Evolutionary conservation across 2,797 vertebrate genomes (phyloP).

Genomic region (Mus minutoides): DNA sequence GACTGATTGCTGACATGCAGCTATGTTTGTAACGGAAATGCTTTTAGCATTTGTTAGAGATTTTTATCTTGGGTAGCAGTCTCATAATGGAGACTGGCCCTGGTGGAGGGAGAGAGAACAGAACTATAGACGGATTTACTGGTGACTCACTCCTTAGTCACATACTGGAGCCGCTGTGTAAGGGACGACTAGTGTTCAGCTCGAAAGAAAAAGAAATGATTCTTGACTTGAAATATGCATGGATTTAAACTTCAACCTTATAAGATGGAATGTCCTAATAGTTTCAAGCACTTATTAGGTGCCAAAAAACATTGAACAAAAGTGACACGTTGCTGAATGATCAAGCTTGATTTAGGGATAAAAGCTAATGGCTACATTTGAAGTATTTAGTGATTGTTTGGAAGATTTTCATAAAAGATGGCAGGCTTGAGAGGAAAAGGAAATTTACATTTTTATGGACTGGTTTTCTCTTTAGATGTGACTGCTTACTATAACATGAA

Average conservation of each 20-base stretch:
- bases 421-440: background rate
- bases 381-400: background rate
- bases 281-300: background rate
- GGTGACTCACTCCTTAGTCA: conserved; percentile 13
- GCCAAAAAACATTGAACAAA: background rate
- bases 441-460: conserved; percentile 10
- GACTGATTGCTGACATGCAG: background rate
- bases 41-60: conserved; percentile 24
- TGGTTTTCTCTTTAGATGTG: conserved; percentile 37
- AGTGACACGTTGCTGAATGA: background rate
- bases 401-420: conserved; percentile 26
- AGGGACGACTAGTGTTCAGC: background rate
- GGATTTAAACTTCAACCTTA: background rate
- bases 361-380: conserved; percentile 25
- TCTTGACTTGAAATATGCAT: background rate
- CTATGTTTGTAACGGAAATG: conserved; percentile 13
- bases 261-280: background rate
- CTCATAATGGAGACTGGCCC: background rate
- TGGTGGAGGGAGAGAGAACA: background rate
- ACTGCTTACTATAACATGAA: background rate
- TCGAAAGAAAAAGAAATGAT: conserved; percentile 28
- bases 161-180: background rate
- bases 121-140: background rate
- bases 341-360: background rate
- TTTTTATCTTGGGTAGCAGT: conserved; percentile 5